Base-by-base conservation (phyloP, 1,140 invertebrate species). In the Neodiprion fabricii region DNA sequence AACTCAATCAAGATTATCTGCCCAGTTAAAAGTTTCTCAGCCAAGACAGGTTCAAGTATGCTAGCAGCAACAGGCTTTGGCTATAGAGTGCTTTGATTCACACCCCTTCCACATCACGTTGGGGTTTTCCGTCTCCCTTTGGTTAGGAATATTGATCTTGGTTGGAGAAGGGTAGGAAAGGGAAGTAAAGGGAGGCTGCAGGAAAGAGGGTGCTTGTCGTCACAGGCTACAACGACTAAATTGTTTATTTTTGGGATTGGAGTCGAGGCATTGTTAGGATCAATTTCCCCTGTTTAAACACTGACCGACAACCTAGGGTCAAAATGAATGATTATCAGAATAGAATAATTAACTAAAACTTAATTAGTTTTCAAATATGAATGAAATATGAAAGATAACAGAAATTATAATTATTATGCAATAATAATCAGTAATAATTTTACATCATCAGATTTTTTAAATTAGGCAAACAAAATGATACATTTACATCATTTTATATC, bases 101-200 rank as follows among this genome's bases (percentile, higher is more conserved):
- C 79, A 81, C 75, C 85, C 82, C 83, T 85, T 80, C 83, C 79
- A 72, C 70, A 67, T 71, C 66, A 47, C 48, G 72, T n/a, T 14
- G 68, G 53, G 65, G 71, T 74, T 49, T 76, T 79, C 77, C 79
- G 71, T 84, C 81, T 80, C 80, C 78, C 82, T 83, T 82, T 77
- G 79, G 80, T 77, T 83, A 82, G 82, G 76, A 88, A 86, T 88
- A 88, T 88, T 87, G 86, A 88, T 88, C 83, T 87, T 84, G 70
- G 72, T 78, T 76, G 73, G 74, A 81, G 65, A 76, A 74, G 72
- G 70, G 72, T 82, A 79, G 74, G 68, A 71, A 71, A 71, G 70
- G 70, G 23, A 23, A 40, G 76, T 67, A 80, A 81, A 81, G 83
- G 82, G 82, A 72, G 78, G 74, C 17, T 23, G 23, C 28, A 40